Base-by-base conservation (phyloP, 2,888 invertebrate species). In the Callimorpha dominula region DNA sequence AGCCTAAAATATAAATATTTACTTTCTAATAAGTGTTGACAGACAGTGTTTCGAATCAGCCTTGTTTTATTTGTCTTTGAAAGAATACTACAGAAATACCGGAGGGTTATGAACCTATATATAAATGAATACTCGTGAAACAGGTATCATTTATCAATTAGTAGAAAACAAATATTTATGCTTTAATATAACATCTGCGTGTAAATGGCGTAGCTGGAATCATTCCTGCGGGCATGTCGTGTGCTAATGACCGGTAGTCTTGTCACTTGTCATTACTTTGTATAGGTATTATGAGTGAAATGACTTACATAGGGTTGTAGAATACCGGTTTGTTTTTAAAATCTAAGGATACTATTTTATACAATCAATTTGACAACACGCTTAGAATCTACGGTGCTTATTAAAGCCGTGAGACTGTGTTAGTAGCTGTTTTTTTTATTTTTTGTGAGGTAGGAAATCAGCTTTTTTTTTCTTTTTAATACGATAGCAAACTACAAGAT, bases 121-220 rank as follows among this genome's bases (percentile, higher is more conserved):
- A n/a, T n/a, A 12, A 64, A 14, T 8, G 14, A 65, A 49, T 31
- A 17, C 31, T 50, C 15, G 17, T 17, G 11, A 50, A 15, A 31
- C 9, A 46, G 12, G 14, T 40, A 42, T 31, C 14, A 65, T 65
- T 31, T 31, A 9, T 65, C 49, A 65, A 63, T 42, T n/a, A 70
- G n/a, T 52, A 20, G 50, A 49, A 64, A 42, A 31, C 52, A 40
- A 17, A 15, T 52, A 52, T 49, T 60, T n/a, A 49, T n/a, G 40
- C 17, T 50, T 40, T 50, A 31, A 31, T 50, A 40, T 65, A 40
- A 65, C 11, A 65, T 50, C 17, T 50, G 65, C 65, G 50, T 65
- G 65, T 65, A 65, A 50, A 65, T 65, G 49, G 31, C 40, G 31
- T 50, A 50, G 31, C 50, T 17, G 65, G 65, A 40, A 43, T 43